Conservation (phyloP, 2,797 vertebrate genomes). For the Esox masquinongy region DNA sequence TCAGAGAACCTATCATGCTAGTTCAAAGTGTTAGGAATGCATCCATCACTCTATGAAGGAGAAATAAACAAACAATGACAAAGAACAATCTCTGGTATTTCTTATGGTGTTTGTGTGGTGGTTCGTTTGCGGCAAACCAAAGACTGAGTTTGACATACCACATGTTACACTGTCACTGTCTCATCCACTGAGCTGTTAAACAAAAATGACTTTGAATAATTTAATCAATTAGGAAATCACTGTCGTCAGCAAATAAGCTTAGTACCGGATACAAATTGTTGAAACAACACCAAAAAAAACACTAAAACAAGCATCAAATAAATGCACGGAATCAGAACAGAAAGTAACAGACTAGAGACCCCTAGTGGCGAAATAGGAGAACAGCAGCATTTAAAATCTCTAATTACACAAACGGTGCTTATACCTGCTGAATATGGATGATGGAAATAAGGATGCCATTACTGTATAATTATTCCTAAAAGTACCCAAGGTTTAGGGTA, state of each 20-base stretch:
- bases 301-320: constrained; percentile 16
- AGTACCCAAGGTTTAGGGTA: not conserved
- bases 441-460: not conserved
- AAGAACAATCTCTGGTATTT: constrained; percentile 33
- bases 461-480: not conserved
- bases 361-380: constrained; percentile 55
- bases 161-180: constrained; percentile 78
- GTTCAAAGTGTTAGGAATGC: constrained; percentile 78
- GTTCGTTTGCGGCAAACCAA: not conserved
- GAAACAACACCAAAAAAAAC: not conserved
- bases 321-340: constrained; percentile 9
- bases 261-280: constrained; percentile 1
- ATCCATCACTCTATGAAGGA: constrained; percentile 76
- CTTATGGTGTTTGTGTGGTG: not conserved
- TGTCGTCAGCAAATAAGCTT: too few species aligned
- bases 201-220: not conserved
- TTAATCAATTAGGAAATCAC: too few species aligned
- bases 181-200: constrained; percentile 87
- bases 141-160: constrained; percentile 71
- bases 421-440: not conserved
- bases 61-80: constrained; percentile 33
- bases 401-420: not conserved
- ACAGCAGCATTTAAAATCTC: constrained; percentile 25
- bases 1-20: constrained; percentile 80
- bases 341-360: constrained; percentile 49